These are phyloP conservation scores for Alviniconcha marisindica DNA, from an alignment of 1,140 invertebrate species.

Conservation along the genomic window DNA sequence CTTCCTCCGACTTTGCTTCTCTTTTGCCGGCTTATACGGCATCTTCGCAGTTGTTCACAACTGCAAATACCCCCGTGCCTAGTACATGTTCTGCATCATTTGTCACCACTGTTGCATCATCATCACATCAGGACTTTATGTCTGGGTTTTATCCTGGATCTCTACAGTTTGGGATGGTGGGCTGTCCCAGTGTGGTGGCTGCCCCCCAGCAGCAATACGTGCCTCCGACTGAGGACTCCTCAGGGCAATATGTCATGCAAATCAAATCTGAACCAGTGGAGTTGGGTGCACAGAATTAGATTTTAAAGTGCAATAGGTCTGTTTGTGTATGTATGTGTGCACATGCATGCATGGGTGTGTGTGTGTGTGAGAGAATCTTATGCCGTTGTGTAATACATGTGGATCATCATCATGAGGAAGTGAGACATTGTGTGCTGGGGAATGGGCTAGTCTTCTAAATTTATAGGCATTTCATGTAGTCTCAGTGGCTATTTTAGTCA, in stretches of 20 bases:
- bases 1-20: not conserved
- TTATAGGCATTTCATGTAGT: too few relatives aligned
- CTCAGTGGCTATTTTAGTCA: too few relatives aligned
- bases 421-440: too few relatives aligned
- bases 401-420: too few relatives aligned
- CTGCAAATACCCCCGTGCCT: too few relatives aligned
- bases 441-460: too few relatives aligned
- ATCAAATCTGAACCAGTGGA: conserved; percentile 19
- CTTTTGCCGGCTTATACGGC: not conserved
- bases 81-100: not conserved
- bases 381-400: too few relatives aligned
- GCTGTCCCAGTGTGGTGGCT: not conserved
- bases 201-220: too few relatives aligned
- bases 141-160: not conserved
- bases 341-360: not conserved
- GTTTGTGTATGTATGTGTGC: not conserved
- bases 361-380: too few relatives aligned
- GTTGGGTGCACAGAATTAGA: not conserved
- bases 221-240: not conserved
- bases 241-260: not conserved
- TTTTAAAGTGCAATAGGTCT: not conserved
- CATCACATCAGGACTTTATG: not conserved
- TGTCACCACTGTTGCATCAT: not conserved
- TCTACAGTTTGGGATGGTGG: not conserved
- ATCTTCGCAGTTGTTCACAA: not conserved